A percentile compares a stretch with the other conserved stretches of the same genome.
Evolutionary conservation across 2,113 vertebrate species (phyloP).

Genomic region (Platichthys flesus): DNA sequence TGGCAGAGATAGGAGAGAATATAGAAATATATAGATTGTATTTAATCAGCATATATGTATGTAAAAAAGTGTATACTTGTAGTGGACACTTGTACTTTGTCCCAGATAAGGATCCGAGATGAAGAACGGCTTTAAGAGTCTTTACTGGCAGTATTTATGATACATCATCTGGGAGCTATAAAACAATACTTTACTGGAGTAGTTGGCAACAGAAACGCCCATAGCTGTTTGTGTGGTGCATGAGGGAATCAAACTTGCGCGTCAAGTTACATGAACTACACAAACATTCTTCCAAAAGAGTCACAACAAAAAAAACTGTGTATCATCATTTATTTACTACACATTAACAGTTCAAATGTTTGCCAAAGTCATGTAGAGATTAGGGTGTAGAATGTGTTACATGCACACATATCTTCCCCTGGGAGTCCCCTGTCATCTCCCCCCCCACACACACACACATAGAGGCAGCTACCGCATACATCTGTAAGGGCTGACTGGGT

Average conservation of each 20-base stretch:
- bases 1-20: not conserved
- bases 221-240: not conserved
- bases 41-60: not conserved
- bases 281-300: not conserved
- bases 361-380: not conserved
- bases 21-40: not conserved
- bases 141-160: not conserved
- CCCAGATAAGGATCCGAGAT: not conserved
- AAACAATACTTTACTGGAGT: not conserved
- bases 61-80: too few relatives aligned
- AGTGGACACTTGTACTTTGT: too few relatives aligned
- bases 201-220: not conserved
- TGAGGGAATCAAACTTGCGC: not conserved
- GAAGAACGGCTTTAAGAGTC: not conserved
- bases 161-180: not conserved
- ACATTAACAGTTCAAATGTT: not conserved
- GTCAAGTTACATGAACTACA: not conserved
- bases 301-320: not conserved
- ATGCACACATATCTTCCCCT: slow-evolving; percentile 8
- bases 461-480: not conserved
- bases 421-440: not conserved
- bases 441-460: not conserved
- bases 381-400: not conserved
- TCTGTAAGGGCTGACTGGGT: not conserved
- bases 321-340: not conserved